Evolutionary conservation across 64 coral and sea anemone genomes (phyloP), one percentile per base, ranked within the genome.

Genomic region (Dendrophyllia cribrosa): DNA sequence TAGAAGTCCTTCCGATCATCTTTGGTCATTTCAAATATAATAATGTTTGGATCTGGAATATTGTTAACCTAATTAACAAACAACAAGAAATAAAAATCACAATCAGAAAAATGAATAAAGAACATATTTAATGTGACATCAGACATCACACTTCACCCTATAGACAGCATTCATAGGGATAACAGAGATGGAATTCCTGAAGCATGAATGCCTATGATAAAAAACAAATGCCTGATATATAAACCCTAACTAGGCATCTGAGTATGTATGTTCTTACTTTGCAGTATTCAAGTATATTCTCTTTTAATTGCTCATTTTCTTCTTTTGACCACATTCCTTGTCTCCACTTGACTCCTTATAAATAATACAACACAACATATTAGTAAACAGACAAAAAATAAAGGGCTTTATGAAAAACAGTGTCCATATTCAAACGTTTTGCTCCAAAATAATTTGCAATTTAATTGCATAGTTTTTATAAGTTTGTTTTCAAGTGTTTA

Each of bases 311-410:
- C 14, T 99, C 97, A 81, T 93, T 96, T 45, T 99, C 97, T 72
- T 99, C 97, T 66, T 99, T 99, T 19, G 94, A 94, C 97, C 97
- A 99, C 97, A 99, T 99, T 49, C 97, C 97, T 80, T 99, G 97
- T 22, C 94, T 86, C 97, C 97, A 99, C 55, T 99, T 99, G 11
- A 99, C 91, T 68, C 96, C 96, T 98, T 22, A 3, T 4, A 65
- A 68, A 56, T 24, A 58, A 22, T 23, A 49, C 66, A 79, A 25
- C 47, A n/a, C 0, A 26, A 59, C 3, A 13, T 4, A 51, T 24
- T 12, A 6, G 26, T 70, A 66, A 20, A 19, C 8, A 23, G 81
- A 85, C 61, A 48, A 23, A 48, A 43, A 66, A 19, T 44, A 43
- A 46, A 85, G 62, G 65, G 25, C 15, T 46, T 19, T 0, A 47